Percentiles rank a stretch among this genome's conserved stretches.
These are phyloP conservation scores for Tuberolachnus salignus DNA, from an alignment of 2,888 invertebrate species.

Conservation along the genomic window DNA sequence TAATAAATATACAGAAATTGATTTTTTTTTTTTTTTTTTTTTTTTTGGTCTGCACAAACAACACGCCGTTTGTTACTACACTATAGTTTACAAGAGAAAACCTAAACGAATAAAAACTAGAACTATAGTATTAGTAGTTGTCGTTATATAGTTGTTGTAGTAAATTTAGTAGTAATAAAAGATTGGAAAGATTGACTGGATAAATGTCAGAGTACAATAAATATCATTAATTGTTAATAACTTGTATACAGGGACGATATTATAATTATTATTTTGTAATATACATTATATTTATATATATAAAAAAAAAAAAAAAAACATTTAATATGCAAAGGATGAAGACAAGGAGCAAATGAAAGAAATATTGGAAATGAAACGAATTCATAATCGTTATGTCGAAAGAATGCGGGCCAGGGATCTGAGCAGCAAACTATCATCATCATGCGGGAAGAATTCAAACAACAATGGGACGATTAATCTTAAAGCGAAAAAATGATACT, in stretches of 20 bases:
- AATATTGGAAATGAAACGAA: constrained; percentile 86
- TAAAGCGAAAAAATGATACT: constrained; percentile 44
- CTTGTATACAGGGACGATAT: background rate
- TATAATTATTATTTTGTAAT: constrained; percentile 55
- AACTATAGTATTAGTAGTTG: background rate
- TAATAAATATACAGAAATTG: constrained; percentile 33
- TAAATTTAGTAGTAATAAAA: constrained; percentile 3
- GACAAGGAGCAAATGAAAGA: constrained; percentile 95
- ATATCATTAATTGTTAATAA: background rate
- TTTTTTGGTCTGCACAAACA: constrained; percentile 13
- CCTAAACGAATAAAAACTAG: background rate
- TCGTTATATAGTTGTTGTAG: background rate
- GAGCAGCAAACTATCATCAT: constrained; percentile 50
- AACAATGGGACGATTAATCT: constrained; percentile 36
- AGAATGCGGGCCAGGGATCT: constrained; percentile 65
- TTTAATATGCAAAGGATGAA: constrained; percentile 71
- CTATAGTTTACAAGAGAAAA: constrained; percentile 14
- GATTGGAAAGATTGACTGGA: background rate
- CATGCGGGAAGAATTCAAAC: constrained; percentile 27
- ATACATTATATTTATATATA: background rate
- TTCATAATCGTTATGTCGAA: constrained; percentile 79
- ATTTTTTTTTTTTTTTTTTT: no score
- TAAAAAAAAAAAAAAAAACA: background rate
- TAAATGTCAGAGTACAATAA: constrained; percentile 23
- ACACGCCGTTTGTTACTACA: background rate